A percentile compares a stretch with the other conserved stretches of the same genome.
Conservation (phyloP, 2,797 vertebrate genomes). For the Euthynnus affinis region DNA sequence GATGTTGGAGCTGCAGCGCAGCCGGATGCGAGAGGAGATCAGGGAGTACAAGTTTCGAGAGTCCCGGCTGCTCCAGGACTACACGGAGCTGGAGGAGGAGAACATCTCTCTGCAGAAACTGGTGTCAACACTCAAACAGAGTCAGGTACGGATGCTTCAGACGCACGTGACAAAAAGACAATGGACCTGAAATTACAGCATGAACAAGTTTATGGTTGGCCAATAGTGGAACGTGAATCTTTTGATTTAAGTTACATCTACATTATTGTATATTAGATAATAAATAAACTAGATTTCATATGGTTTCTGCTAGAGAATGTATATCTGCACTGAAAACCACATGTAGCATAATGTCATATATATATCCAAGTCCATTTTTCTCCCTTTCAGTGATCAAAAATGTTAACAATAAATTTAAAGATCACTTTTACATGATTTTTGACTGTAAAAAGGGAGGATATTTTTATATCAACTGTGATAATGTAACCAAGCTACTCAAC, state of each 20-base stretch:
- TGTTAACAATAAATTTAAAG: no score
- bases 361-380: no score
- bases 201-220: background rate
- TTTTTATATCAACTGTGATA: no score
- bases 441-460: no score
- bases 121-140: constrained; percentile 95
- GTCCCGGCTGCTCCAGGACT: constrained; percentile 93
- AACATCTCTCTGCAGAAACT: constrained; percentile 97
- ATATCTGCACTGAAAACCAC: no score
- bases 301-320: background rate
- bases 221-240: no score
- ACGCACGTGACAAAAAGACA: background rate
- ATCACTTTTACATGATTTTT: no score
- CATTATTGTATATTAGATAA: background rate
- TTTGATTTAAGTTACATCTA: background rate
- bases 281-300: background rate
- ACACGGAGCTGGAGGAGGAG: constrained; percentile 96
- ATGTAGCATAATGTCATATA: no score
- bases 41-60: constrained; percentile 95
- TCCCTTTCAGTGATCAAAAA: no score
- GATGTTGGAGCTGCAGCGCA: constrained; percentile 93
- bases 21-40: constrained; percentile 94
- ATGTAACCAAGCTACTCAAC: no score
- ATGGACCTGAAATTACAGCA: background rate
- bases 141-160: constrained; percentile 87